phyloP scores from a whole-genome alignment of 2,888 invertebrate species.

The Aphidoletes aphidimyza region DNA sequence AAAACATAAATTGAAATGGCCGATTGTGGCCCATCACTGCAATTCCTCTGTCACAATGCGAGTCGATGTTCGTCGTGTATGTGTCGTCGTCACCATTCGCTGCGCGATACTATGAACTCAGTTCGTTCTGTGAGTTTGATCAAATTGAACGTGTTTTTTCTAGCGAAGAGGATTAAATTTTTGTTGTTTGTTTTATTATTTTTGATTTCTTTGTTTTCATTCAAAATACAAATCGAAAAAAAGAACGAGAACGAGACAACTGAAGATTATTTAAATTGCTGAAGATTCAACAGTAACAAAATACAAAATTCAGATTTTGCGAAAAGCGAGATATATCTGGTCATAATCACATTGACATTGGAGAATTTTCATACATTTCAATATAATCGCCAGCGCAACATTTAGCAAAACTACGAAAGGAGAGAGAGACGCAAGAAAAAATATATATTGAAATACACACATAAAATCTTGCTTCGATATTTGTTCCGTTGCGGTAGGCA shows the following conservation, averaged over 20 bases:
- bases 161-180: constrained; percentile 34
- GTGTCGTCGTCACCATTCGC: constrained; percentile 1
- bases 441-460: too few relatives aligned
- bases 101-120: not conserved
- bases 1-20: not conserved
- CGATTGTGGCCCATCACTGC: not conserved
- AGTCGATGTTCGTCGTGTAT: constrained; percentile 29
- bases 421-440: too few relatives aligned
- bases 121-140: constrained; percentile 34
- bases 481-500: too few relatives aligned
- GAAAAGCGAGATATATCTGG: not conserved
- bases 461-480: too few relatives aligned
- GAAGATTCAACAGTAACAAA: not conserved
- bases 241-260: too few relatives aligned
- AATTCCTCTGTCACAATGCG: not conserved
- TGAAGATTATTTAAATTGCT: too few relatives aligned
- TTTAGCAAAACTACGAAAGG: too few relatives aligned
- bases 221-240: not conserved
- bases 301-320: not conserved
- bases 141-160: constrained; percentile 35
- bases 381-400: too few relatives aligned
- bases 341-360: too few relatives aligned
- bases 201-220: not conserved
- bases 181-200: constrained; percentile 35
- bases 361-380: constrained; percentile 1